phyloP scores from a whole-genome alignment of 2,797 vertebrate species.

The Eupleurogrammus muticus region DNA sequence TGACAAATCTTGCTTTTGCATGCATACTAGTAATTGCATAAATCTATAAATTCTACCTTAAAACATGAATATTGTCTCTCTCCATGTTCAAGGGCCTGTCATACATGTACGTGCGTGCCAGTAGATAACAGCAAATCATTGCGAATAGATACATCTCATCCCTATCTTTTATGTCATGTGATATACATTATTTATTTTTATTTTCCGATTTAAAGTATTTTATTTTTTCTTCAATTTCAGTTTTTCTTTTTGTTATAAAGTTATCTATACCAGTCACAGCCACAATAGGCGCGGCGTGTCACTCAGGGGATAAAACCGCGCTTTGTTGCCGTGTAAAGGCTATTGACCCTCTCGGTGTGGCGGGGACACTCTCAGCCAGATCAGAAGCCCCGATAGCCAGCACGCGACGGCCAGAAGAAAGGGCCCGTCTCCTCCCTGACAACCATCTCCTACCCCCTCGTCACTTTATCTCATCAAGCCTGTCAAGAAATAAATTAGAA shows the following conservation, averaged over 20 bases:
- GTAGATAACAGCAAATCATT: conserved; percentile 30
- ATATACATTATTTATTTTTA: conserved; percentile 7
- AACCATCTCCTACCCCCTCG: conserved; percentile 52
- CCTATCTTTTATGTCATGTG: conserved; percentile 20
- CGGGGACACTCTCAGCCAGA: conserved; percentile 61
- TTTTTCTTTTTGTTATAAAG: conserved; percentile 29
- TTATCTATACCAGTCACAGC: conserved; percentile 35
- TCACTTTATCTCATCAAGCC: conserved; percentile 74
- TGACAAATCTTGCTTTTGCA: conserved; percentile 10
- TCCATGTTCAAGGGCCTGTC: conserved; percentile 6
- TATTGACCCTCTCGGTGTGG: conserved; percentile 65
- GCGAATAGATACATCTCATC: conserved; percentile 19
- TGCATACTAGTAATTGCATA: background rate
- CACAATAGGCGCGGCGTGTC: conserved; percentile 29
- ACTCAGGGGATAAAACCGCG: conserved; percentile 56
- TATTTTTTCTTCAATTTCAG: conserved; percentile 30
- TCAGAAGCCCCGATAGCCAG: conserved; percentile 68
- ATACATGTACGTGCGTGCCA: conserved; percentile 25
- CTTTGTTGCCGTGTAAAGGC: conserved; percentile 53
- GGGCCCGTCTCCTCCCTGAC: conserved; percentile 60
- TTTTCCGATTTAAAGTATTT: conserved; percentile 16
- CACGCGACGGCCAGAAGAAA: conserved; percentile 63
- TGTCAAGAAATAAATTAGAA: conserved; percentile 74
- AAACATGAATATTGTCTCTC: conserved; percentile 1
- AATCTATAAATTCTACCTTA: conserved; percentile 4